A percentile compares a stretch with the other conserved stretches of the same genome.
These are phyloP conservation scores for Listronotus bonariensis DNA, from an alignment of 1,140 invertebrate genomes.

Conservation along the genomic window DNA sequence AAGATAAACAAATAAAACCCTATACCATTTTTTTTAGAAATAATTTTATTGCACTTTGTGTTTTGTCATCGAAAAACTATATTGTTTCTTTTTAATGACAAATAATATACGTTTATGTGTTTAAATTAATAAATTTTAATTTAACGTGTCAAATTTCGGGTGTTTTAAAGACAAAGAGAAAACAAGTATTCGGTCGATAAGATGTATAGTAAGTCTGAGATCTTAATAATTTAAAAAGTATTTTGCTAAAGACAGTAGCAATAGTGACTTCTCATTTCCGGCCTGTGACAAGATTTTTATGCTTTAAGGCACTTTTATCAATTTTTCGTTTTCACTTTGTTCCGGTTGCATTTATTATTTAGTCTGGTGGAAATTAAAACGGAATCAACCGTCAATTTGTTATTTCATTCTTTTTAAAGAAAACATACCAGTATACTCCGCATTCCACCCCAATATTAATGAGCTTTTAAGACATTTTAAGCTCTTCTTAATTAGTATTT, in stretches of 20 bases:
- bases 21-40: too few relatives aligned
- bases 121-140: too few relatives aligned
- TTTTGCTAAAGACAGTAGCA: constrained; percentile 33
- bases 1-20: too few relatives aligned
- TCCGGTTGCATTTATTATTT: constrained; percentile 40
- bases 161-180: constrained; percentile 20
- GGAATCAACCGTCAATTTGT: constrained; percentile 33
- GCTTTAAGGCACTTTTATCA: constrained; percentile 38
- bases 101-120: too few relatives aligned
- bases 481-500: too few relatives aligned
- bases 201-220: constrained; percentile 9
- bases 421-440: too few relatives aligned
- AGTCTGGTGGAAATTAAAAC: constrained; percentile 40
- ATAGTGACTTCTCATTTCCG: constrained; percentile 40
- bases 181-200: constrained; percentile 24
- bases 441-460: too few relatives aligned
- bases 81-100: too few relatives aligned
- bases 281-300: constrained; percentile 38
- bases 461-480: too few relatives aligned
- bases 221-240: constrained; percentile 34
- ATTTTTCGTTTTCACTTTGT: constrained; percentile 27
- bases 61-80: too few relatives aligned
- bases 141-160: too few relatives aligned
- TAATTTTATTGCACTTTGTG: too few relatives aligned
- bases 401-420: constrained; percentile 9